Evolutionary conservation across 2,888 invertebrate species (phyloP), one percentile per base, ranked within the genome.

Genomic region (Clanis bilineata): DNA sequence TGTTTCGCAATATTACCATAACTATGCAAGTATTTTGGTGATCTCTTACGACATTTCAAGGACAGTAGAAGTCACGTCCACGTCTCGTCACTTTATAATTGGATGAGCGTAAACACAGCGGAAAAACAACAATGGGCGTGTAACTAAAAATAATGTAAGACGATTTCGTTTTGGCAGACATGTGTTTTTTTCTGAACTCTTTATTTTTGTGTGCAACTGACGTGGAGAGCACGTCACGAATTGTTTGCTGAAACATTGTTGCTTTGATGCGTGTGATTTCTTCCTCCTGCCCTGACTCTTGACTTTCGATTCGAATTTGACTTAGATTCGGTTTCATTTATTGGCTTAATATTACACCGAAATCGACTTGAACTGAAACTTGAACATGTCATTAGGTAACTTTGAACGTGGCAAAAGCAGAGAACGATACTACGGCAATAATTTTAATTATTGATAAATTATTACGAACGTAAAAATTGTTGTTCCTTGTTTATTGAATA

Each of bases 91-190:
- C 32, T 21, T 32, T 51, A 51, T 18, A 51, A 51, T 28, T 32
- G 10, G 32, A 28, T 28, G 18, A 28, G 25, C 32, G 51, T 51
- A 51, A 51, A 32, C 28, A 47, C 25, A 4, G 7, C 51, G 10
- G 51, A 32, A 51, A 51, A 51, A 47, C 47, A 32, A 45, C 25
- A 51, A 51, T 51, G 51, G 18, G 18, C 15, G 28, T 28, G 45
- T 44, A 22, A 28, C 28, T 51, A 32, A 51, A 51, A 51, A 51
- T 51, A 51, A 3, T 9, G 15, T 7, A 15, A 6, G n/a, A 18
- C 28, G 18, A 32, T 51, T 51, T 18, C 0, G 18, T 32, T 51
- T 28, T 51, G 51, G 51, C 51, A 51, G 18, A 51, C 28, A 32
- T 51, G 4, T 21, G 47, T 47, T 44, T 2, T 32, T 28, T 18